phyloP scores from a whole-genome alignment of 2,113 vertebrate species.

The Rhagologus leucostigma region DNA sequence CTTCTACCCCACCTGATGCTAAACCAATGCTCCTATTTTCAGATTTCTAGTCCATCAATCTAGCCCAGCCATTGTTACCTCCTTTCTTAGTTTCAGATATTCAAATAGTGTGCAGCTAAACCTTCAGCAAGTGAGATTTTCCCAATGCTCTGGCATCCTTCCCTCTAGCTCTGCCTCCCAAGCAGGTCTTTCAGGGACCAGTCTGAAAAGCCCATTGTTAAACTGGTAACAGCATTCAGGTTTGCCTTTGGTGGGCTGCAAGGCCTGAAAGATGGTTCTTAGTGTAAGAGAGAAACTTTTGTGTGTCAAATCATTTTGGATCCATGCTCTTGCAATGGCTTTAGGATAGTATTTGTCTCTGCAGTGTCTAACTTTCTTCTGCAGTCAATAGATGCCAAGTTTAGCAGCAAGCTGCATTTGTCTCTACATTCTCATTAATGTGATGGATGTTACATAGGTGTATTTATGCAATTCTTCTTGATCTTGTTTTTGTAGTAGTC shows the following conservation, averaged over 20 bases:
- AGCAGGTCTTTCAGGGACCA: background rate
- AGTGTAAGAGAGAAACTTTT: background rate
- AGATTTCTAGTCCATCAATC: background rate
- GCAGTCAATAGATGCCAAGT: constrained; percentile 19
- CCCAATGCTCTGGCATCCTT: background rate
- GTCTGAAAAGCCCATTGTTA: background rate
- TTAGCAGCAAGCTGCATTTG: background rate
- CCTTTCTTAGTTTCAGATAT: background rate
- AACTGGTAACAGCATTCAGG: background rate
- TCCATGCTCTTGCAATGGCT: background rate
- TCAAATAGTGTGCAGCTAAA: background rate
- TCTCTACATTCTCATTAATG: background rate
- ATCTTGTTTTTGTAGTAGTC: constrained; percentile 53
- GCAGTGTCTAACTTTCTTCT: background rate
- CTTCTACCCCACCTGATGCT: background rate
- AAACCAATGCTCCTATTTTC: background rate
- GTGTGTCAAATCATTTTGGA: background rate
- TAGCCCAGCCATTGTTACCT: background rate
- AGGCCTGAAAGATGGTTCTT: background rate
- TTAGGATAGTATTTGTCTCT: background rate
- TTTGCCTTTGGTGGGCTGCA: background rate
- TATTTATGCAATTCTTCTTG: constrained; percentile 52
- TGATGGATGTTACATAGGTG: constrained; percentile 29
- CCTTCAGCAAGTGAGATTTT: background rate
- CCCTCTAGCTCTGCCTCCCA: background rate